phyloP scores from a whole-genome alignment of 2,888 invertebrate species.

The Sarcophaga subvicina region DNA sequence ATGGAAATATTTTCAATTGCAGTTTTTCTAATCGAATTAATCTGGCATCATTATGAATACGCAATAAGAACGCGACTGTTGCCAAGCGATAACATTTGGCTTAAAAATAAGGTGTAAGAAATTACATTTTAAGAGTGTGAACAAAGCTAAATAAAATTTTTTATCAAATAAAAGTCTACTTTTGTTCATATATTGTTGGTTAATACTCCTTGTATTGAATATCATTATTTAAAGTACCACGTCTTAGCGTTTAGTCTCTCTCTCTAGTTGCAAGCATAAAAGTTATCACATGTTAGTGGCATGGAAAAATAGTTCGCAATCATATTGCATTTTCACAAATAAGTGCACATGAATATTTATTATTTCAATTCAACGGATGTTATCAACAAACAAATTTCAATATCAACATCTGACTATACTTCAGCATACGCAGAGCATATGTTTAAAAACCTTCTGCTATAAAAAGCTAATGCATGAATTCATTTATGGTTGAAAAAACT shows the following conservation, averaged over 20 bases:
- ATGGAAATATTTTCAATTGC: slow-evolving; percentile 66
- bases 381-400: background rate
- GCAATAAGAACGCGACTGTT: background rate
- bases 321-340: background rate
- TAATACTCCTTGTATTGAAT: no score
- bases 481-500: slow-evolving; percentile 1
- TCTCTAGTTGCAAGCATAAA: no score
- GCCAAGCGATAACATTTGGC: background rate
- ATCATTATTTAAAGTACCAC: no score
- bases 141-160: no score
- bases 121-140: no score
- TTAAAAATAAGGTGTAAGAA: background rate
- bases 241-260: no score
- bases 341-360: background rate
- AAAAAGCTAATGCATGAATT: slow-evolving; percentile 32
- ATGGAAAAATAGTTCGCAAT: no score
- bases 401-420: background rate
- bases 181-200: no score
- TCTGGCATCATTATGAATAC: slow-evolving; percentile 28
- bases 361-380: background rate
- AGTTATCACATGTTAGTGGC: no score
- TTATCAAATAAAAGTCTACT: no score
- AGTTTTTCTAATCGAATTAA: slow-evolving; percentile 64
- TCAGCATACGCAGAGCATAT: background rate
- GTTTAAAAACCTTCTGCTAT: background rate